Evolutionary conservation across 2,113 vertebrate genomes (phyloP), one percentile per base, ranked within the genome.

Genomic region (Nesoenas mayeri): DNA sequence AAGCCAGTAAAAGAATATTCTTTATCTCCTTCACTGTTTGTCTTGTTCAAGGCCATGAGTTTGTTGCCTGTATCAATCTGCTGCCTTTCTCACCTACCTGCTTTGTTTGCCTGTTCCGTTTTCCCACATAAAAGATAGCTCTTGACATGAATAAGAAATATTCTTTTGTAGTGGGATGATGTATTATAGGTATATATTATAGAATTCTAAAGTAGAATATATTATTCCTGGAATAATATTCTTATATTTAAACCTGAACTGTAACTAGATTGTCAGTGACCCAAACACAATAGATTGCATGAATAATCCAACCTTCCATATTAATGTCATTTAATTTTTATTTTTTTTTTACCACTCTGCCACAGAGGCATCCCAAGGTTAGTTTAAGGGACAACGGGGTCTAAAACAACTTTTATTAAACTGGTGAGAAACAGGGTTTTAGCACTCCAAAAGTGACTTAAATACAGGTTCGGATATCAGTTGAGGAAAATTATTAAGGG

Each of bases 41-140:
- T 91, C 69, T 91, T 91, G 56, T 56, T 89, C 84, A 91, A 95
- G 89, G 60, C 77, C 56, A 32, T 67, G 69, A 71, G 66, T 81
- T 71, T 89, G 47, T 56, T 84, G n/a, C 60, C 47, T 87, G 9
- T 87, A 81, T 93, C 93, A 94, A 34, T 86, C 60, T 91, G 22
- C 29, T 77, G 25, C 34, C 36, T 94, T 94, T 81, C 72, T 79
- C 60, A 81, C 56, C 56, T 64, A 71, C 16, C 22, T 84, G n/a
- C 32, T 91, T 84, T 92, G 10, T 69, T 80, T 78, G 9, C 14
- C 28, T 25, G 9, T 70, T 84, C 38, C 84, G n/a, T 80, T 95
- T 86, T 86, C 28, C 26, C 22, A 57, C 38, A 82, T 32, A 79
- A 72, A 47, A 82, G 48, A 36, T 13, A 36, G 25, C 13, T 72